phyloP scores from a whole-genome alignment of 2,113 vertebrate genomes.

The Caretta caretta region DNA sequence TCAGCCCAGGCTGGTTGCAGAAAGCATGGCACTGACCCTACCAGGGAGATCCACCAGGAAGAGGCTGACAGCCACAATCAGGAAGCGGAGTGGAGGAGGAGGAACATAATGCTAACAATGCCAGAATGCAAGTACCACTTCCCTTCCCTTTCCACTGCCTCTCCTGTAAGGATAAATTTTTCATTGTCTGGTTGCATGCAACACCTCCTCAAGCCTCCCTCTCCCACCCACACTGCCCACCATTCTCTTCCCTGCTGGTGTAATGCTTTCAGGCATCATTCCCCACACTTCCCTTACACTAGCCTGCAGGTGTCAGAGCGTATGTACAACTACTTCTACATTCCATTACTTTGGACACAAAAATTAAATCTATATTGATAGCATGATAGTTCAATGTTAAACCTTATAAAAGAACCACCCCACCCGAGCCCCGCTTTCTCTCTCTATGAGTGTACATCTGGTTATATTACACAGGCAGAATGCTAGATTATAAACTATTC shows the following conservation, averaged over 20 bases:
- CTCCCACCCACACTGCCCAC: no score
- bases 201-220: background rate
- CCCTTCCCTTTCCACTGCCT: background rate
- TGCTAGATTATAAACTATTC: background rate
- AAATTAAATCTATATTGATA: background rate
- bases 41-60: background rate
- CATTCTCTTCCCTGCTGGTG: background rate
- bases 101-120: background rate
- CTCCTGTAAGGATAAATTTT: background rate
- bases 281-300: background rate
- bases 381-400: background rate
- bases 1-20: background rate
- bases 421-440: background rate
- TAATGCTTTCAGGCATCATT: background rate
- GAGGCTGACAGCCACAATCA: background rate
- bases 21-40: background rate
- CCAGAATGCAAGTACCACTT: background rate
- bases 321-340: background rate
- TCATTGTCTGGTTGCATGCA: background rate
- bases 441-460: background rate
- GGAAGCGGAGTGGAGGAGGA: no score
- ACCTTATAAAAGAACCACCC: background rate
- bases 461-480: background rate
- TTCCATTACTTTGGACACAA: background rate
- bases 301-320: background rate